Evolutionary conservation across 64 coral and sea anemone species (phyloP).

Genomic region (Exaiptasia diaphana): DNA sequence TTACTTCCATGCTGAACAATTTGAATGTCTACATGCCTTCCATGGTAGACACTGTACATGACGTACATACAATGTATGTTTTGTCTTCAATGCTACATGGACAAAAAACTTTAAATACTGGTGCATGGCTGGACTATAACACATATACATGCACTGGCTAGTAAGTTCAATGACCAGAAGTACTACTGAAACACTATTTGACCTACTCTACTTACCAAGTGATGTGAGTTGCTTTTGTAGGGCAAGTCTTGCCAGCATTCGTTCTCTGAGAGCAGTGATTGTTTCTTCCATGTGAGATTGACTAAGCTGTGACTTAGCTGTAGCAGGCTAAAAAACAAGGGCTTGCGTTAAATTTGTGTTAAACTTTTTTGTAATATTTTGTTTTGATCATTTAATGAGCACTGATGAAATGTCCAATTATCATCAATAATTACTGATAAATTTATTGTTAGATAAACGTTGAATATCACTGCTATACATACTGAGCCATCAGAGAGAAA

Average conservation of each 20-base stretch:
- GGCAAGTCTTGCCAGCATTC: constrained; percentile 79
- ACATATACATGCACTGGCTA: too few species aligned
- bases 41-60: too few species aligned
- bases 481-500: constrained; percentile 48
- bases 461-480: not conserved
- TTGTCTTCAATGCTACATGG: too few species aligned
- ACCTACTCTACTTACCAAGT: too few species aligned
- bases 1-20: too few species aligned
- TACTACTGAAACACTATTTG: too few species aligned
- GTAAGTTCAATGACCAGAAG: too few species aligned
- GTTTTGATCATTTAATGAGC: not conserved
- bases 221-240: constrained; percentile 79
- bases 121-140: too few species aligned
- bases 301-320: constrained; percentile 69
- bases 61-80: too few species aligned
- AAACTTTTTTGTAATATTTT: not conserved
- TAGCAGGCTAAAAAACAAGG: constrained; percentile 37
- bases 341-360: not conserved
- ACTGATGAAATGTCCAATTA: not conserved
- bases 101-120: too few species aligned
- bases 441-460: not conserved
- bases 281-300: constrained; percentile 92
- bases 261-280: constrained; percentile 74
- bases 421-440: not conserved
- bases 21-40: too few species aligned